A percentile compares a stretch with the other conserved stretches of the same genome.
Conservation (phyloP, 1,140 invertebrate genomes). For the Drosophila suzukii region DNA sequence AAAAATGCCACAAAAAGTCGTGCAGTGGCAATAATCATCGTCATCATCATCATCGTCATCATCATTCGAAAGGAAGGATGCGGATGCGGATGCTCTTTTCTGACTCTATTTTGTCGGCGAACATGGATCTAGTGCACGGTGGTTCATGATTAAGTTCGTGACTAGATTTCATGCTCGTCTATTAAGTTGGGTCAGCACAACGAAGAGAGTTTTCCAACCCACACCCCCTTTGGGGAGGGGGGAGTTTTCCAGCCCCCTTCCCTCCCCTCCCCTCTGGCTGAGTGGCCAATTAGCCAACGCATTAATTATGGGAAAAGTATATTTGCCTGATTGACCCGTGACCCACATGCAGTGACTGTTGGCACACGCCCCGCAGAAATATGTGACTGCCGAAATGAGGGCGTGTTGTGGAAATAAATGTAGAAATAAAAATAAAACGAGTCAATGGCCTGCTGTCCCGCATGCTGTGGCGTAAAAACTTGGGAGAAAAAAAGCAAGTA, state of each 20-base stretch:
- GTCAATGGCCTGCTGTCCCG: conserved; percentile 70
- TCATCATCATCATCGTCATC: conserved; percentile 13
- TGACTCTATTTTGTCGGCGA: conserved; percentile 85
- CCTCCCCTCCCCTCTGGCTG: conserved; percentile 10
- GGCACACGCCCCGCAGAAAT: conserved; percentile 62
- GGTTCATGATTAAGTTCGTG: conserved; percentile 85
- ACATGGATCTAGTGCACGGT: conserved; percentile 85
- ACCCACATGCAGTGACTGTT: conserved; percentile 57
- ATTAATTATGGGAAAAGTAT: conserved; percentile 52
- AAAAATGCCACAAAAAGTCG: conserved; percentile 79
- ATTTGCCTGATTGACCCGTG: conserved; percentile 71
- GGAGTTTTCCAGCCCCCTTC: not conserved
- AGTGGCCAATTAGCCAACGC: conserved; percentile 53
- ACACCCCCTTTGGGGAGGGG: not conserved
- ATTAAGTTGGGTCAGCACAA: conserved; percentile 84
- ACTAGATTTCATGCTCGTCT: conserved; percentile 85
- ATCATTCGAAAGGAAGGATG: conserved; percentile 10
- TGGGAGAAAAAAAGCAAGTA: conserved; percentile 9
- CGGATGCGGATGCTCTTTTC: conserved; percentile 53
- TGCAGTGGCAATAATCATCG: conserved; percentile 77
- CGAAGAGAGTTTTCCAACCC: conserved; percentile 34
- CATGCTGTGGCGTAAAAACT: conserved; percentile 29
- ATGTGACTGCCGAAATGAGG: conserved; percentile 33
- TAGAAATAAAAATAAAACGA: conserved; percentile 20
- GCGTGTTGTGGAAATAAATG: conserved; percentile 18